Conservation (phyloP, 2,888 invertebrate species). For the Labia minor region DNA sequence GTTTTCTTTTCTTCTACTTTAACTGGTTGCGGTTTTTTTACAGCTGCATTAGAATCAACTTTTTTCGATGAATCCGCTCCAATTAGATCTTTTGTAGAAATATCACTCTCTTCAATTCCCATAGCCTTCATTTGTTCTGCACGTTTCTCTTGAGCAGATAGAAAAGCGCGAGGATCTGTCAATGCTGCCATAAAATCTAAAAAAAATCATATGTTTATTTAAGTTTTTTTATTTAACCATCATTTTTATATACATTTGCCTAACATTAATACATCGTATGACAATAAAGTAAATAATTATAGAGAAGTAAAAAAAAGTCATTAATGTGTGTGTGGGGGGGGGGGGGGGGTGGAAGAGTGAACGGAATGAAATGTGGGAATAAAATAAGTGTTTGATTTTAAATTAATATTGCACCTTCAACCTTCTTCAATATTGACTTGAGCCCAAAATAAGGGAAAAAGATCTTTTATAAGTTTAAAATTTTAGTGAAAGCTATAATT, state of each 20-base stretch:
- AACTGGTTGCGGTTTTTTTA: conserved; percentile 48
- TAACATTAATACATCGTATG: background rate
- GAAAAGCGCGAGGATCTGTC: conserved; percentile 86
- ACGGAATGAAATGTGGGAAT: too few relatives aligned
- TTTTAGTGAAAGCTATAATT: too few relatives aligned
- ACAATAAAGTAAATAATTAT: background rate
- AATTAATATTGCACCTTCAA: too few relatives aligned
- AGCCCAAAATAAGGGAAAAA: too few relatives aligned
- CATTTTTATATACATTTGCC: background rate
- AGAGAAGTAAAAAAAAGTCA: background rate
- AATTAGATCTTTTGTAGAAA: conserved; percentile 35
- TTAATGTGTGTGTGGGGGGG: too few relatives aligned
- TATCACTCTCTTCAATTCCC: conserved; percentile 75
- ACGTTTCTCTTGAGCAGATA: conserved; percentile 75
- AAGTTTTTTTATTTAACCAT: background rate
- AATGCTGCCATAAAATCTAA: conserved; percentile 94
- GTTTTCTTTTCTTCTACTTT: conserved; percentile 55
- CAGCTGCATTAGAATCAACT: background rate
- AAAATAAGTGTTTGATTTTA: too few relatives aligned
- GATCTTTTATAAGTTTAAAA: too few relatives aligned
- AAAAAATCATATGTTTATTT: background rate
- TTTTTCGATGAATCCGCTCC: background rate
- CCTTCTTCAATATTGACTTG: too few relatives aligned
- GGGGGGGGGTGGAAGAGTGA: too few relatives aligned
- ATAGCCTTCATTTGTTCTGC: conserved; percentile 89